These are phyloP conservation scores for Oxyscelio sp. DNA, from an alignment of 2,888 invertebrate species.

Conservation along the genomic window DNA sequence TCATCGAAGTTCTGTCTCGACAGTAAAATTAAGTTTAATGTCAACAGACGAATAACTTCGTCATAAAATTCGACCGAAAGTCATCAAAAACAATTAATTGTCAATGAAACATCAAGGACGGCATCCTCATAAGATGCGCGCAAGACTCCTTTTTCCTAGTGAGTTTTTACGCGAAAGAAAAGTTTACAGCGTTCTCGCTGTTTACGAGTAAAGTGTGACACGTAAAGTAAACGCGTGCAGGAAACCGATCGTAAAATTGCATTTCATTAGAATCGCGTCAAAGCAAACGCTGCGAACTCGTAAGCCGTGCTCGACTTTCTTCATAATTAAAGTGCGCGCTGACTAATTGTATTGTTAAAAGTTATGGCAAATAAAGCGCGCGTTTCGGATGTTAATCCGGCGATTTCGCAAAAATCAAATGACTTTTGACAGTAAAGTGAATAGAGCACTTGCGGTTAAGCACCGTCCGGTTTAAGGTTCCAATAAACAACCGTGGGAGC, in stretches of 20 bases:
- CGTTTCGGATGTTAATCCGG: constrained; percentile 37
- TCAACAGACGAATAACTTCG: neutral
- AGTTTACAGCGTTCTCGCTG: constrained; percentile 19
- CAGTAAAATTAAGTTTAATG: too few species aligned
- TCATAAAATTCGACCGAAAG: neutral
- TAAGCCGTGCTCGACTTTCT: constrained; percentile 47
- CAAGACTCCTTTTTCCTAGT: constrained; percentile 22
- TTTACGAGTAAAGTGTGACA: constrained; percentile 35
- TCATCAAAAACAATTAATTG: constrained; percentile 1
- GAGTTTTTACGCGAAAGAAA: constrained; percentile 21
- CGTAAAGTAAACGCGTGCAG: constrained; percentile 44
- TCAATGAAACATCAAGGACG: constrained; percentile 3
- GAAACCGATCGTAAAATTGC: constrained; percentile 52
- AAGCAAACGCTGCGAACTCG: constrained; percentile 27
- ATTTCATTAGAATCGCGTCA: constrained; percentile 52
- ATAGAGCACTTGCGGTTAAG: constrained; percentile 13
- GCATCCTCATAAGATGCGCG: constrained; percentile 5
- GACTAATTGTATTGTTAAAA: constrained; percentile 45
- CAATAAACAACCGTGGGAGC: constrained; percentile 44
- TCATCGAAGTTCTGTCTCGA: too few species aligned
- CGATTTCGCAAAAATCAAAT: constrained; percentile 44
- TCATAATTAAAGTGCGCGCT: constrained; percentile 48
- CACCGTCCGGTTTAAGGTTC: constrained; percentile 27
- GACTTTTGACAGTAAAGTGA: constrained; percentile 31
- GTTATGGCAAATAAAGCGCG: constrained; percentile 36